Conservation (phyloP, 1,140 invertebrate genomes). For the Idris sp. region DNA sequence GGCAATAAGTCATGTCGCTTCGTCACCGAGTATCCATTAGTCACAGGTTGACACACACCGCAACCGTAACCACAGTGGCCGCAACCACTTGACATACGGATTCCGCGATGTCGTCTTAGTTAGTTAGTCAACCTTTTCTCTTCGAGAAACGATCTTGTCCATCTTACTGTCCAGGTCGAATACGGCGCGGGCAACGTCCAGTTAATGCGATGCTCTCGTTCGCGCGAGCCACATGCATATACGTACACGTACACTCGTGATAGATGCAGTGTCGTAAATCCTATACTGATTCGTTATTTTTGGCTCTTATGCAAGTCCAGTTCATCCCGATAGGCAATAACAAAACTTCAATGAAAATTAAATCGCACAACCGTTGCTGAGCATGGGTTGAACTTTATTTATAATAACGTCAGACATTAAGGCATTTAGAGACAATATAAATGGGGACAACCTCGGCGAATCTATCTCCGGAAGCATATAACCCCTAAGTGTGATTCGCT, state of each 20-base stretch:
- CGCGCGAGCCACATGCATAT: slow-evolving; percentile 41
- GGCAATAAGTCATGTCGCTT: slow-evolving; percentile 66
- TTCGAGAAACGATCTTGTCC: slow-evolving; percentile 51
- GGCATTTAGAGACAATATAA: slow-evolving; percentile 25
- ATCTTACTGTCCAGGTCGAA: slow-evolving; percentile 35
- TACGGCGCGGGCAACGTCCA: slow-evolving; percentile 70
- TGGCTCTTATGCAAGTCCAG: slow-evolving; percentile 35
- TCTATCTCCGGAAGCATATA: slow-evolving; percentile 60
- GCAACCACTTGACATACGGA: slow-evolving; percentile 60
- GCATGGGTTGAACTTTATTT: too few relatives aligned
- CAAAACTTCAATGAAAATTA: too few relatives aligned
- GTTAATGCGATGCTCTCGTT: slow-evolving; percentile 74
- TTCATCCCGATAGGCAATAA: slow-evolving; percentile 32
- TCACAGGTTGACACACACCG: slow-evolving; percentile 73
- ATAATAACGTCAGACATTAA: too few relatives aligned
- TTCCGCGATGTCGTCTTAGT: slow-evolving; percentile 47
- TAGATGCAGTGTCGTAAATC: slow-evolving; percentile 43
- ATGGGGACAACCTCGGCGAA: slow-evolving; percentile 19
- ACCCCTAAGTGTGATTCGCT: slow-evolving; percentile 75
- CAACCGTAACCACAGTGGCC: slow-evolving; percentile 66
- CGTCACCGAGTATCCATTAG: slow-evolving; percentile 73
- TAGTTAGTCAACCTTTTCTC: slow-evolving; percentile 54
- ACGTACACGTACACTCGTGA: slow-evolving; percentile 30
- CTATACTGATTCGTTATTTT: slow-evolving; percentile 54
- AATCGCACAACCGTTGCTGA: too few relatives aligned